These are phyloP conservation scores for Delia radicum DNA, from an alignment of 1,140 invertebrate species.

Conservation along the genomic window DNA sequence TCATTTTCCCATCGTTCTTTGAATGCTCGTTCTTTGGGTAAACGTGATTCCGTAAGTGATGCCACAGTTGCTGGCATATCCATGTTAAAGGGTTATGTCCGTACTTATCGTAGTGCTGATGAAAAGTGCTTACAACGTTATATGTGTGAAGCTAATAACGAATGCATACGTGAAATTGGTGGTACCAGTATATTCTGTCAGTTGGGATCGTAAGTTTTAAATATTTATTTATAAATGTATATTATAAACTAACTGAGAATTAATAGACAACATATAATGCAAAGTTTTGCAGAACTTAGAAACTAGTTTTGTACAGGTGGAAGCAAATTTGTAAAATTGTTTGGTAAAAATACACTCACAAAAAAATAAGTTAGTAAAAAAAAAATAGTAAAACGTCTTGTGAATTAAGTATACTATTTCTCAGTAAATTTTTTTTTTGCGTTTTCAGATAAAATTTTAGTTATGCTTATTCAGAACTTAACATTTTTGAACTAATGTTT, in stretches of 20 bases:
- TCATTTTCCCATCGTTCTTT: constrained; percentile 87
- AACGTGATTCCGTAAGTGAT: constrained; percentile 81
- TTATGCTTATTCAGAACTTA: no score
- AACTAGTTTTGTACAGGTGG: no score
- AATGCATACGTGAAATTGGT: constrained; percentile 81
- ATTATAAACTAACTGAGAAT: background rate
- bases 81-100: constrained; percentile 85
- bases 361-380: no score
- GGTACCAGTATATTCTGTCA: constrained; percentile 86
- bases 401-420: no score
- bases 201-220: constrained; percentile 81
- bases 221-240: background rate
- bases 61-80: constrained; percentile 81
- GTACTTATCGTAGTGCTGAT: constrained; percentile 77
- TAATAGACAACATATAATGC: no score
- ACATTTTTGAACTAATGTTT: no score
- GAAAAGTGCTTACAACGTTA: constrained; percentile 78
- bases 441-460: no score
- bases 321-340: no score
- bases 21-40: constrained; percentile 76
- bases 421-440: no score
- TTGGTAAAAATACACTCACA: no score
- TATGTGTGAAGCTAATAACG: constrained; percentile 85
- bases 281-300: no score
- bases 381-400: no score